phyloP scores from a whole-genome alignment of 2,797 vertebrate genomes.

The Parotocinclus haroldoi region DNA sequence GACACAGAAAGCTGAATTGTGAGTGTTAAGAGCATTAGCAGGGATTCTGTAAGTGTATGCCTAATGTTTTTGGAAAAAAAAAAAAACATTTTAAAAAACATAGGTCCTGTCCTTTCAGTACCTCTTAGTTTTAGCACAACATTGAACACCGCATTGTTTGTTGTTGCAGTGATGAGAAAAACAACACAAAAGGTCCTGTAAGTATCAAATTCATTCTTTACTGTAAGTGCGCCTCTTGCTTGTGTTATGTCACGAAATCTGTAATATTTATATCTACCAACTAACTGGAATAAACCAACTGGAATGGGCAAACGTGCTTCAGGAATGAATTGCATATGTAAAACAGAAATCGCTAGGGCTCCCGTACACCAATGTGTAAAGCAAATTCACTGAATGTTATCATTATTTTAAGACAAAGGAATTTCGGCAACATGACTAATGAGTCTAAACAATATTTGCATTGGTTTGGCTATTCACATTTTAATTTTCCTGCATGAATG shows the following conservation, averaged over 20 bases:
- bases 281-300: too few relatives aligned
- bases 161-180: slow-evolving; percentile 35
- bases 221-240: slow-evolving; percentile 44
- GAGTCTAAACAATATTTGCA: slow-evolving; percentile 35
- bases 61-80: slow-evolving; percentile 15
- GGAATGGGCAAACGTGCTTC: slow-evolving; percentile 56
- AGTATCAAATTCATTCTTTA: slow-evolving; percentile 38
- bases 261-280: slow-evolving; percentile 42
- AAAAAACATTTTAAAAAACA: background rate
- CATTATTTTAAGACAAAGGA: slow-evolving; percentile 27
- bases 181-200: slow-evolving; percentile 35
- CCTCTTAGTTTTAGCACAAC: slow-evolving; percentile 11
- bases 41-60: background rate
- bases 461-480: slow-evolving; percentile 53
- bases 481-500: slow-evolving; percentile 51
- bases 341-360: slow-evolving; percentile 50
- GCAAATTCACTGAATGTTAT: slow-evolving; percentile 6
- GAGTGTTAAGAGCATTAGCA: background rate
- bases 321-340: slow-evolving; percentile 63
- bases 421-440: slow-evolving; percentile 26
- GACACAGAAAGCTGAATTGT: too few relatives aligned
- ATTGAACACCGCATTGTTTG: slow-evolving; percentile 37
- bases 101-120: slow-evolving; percentile 10
- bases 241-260: slow-evolving; percentile 26
- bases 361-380: slow-evolving; percentile 36